Evolutionary conservation across 2,113 vertebrate species (phyloP).

Genomic region (Rhinoderma darwinii): DNA sequence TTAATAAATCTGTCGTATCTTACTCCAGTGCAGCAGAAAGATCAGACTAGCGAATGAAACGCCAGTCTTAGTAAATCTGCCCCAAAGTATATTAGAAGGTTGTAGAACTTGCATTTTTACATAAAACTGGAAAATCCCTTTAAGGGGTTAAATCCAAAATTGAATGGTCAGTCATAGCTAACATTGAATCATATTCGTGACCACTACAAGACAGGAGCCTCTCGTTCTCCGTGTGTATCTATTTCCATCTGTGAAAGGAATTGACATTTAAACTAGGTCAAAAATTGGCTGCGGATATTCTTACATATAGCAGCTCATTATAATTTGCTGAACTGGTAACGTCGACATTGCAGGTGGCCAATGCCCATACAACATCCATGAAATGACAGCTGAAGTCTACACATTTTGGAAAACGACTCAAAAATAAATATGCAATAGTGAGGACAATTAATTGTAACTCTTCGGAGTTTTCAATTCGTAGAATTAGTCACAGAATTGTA

Average conservation of each 20-base stretch:
- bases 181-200: background rate
- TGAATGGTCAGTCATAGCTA: background rate
- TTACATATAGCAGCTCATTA: constrained; percentile 20
- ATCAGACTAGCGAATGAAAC: too few species aligned
- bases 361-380: background rate
- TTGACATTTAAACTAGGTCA: constrained; percentile 33
- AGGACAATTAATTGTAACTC: background rate
- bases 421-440: background rate
- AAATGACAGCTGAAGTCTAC: constrained; percentile 19
- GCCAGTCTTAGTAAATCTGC: too few species aligned
- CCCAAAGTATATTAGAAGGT: too few species aligned
- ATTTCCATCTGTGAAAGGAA: constrained; percentile 7
- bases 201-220: background rate
- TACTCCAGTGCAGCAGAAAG: too few species aligned
- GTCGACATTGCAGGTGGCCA: background rate
- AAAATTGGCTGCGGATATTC: constrained; percentile 30
- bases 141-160: too few species aligned
- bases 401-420: constrained; percentile 7
- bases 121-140: too few species aligned
- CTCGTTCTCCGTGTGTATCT: background rate
- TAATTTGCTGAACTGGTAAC: background rate
- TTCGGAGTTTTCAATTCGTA: background rate
- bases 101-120: too few species aligned
- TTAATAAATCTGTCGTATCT: too few species aligned
- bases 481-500: background rate